Evolutionary conservation across 2,113 vertebrate genomes (phyloP), one percentile per base, ranked within the genome.

Genomic region (Capreolus pygargus): DNA sequence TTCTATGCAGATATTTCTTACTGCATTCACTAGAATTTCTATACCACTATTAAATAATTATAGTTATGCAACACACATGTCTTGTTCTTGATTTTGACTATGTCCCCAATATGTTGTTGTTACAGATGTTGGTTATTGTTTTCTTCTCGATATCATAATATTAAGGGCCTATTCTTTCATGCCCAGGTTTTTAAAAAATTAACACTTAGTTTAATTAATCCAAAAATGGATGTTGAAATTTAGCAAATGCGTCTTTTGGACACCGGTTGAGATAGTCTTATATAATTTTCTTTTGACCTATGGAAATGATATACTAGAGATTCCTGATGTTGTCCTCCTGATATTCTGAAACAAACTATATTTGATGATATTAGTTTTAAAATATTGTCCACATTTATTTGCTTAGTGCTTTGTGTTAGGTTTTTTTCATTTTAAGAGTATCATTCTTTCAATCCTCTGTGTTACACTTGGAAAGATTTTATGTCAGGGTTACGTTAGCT

Each of bases 381-480:
- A 89, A 67, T 90, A 81, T 36, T 95, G 74, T 74, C 39, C 45
- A 64, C 85, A 89, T 86, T 81, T 82, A 45, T 94, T 94, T 94
- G 4, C 3, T 43, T 89, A 78, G 25, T 50, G 25, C 5, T 94
- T 94, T 58, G 43, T 86, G 54, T 81, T 84, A 47, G 28, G 9
- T 39, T 57, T 43, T 82, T 61, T 83, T 50, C 12, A 86, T 52
- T 96, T 95, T 74, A 91, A 88, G 33, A 61, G 14, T 70, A 91
- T 52, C 14, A 45, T 14, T 58, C 85, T 94, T 89, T 60, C 82
- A 78, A 88, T 85, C 55, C 1, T 28, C 10, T 70, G 16, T 85
- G 33, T 2, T 86, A 2, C 91, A 92, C 76, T 91, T 89, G 52
- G 39, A 70, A 95, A 94, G 39, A 89, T 96, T 96, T 92, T 93